Base-by-base conservation (phyloP, 2,797 vertebrate species). In the Hyperoplus lanceolatus region DNA sequence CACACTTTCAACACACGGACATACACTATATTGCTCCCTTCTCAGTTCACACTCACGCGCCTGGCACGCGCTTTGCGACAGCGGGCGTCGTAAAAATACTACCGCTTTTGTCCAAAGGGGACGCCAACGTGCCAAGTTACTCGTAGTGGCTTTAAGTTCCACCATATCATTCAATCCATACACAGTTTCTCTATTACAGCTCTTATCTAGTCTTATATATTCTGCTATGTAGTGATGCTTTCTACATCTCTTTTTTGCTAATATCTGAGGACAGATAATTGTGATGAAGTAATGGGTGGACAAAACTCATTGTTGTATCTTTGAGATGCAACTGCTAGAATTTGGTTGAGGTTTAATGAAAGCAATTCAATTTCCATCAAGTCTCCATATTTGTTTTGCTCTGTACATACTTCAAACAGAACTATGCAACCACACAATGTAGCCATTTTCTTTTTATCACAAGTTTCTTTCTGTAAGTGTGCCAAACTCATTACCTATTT, bases 151-250 rank as follows among this genome's bases (percentile, higher is more conserved):
- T n/a, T n/a, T n/a, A 75, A 75, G 62, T 79, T 89, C 79, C 29
- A 77, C 87, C 71, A 77, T 78, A 77, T 87, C 71, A 77, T 78
- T 79, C 73, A 60, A 79, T 62, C 67, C 62, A 63, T 82, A 88
- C 88, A 82, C 29, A 81, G 59, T 76, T 68, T 84, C 70, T 79
- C 64, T 59, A 62, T 66, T 79, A 74, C 48, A 77, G 43, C 51
- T 70, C 67, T 77, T 73, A 79, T 83, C 70, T 81, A 5, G 45
- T 82, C 65, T 83, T 41, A 78, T 66, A 77, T 59, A 84, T 79
- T 83, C 63, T n/a, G 62, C 70, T 45, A 16, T 46, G 38, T 6
- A 71, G 77, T 65, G 70, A 77, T 42, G 46, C 70, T 73, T 79
- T 73, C 10, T 56, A 74, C 84, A 79, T 75, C 21, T 51, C 64